Conservation (phyloP, 2,797 vertebrate species). For the Sandelia bainsii region DNA sequence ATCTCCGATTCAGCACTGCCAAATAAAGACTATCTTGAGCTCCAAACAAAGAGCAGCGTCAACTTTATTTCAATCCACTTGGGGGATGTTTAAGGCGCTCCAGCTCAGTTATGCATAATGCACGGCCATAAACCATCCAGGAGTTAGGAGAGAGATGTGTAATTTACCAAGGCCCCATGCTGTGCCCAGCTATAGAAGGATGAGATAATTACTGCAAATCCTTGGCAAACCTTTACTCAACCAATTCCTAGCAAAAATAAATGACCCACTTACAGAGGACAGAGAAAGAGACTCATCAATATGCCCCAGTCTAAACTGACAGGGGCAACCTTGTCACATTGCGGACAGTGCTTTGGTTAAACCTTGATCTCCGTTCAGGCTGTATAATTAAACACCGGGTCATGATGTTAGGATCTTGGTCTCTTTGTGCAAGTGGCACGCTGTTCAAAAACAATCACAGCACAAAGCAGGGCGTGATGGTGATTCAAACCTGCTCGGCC, state of each 20-base stretch:
- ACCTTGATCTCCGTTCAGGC: constrained; percentile 48
- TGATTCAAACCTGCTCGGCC: constrained; percentile 38
- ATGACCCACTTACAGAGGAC: constrained; percentile 85
- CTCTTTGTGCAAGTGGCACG: constrained; percentile 45
- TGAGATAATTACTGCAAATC: constrained; percentile 86
- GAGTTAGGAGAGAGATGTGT: constrained; percentile 83
- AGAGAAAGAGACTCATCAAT: constrained; percentile 74
- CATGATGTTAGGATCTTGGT: constrained; percentile 21
- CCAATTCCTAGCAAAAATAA: constrained; percentile 81
- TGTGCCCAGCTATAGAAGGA: constrained; percentile 79
- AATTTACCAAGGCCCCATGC: constrained; percentile 84
- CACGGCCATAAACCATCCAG: constrained; percentile 84
- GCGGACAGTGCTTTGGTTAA: constrained; percentile 43
- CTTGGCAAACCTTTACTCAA: constrained; percentile 84
- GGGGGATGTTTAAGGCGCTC: constrained; percentile 85
- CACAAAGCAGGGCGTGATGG: constrained; percentile 48
- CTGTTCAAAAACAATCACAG: constrained; percentile 47
- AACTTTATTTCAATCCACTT: constrained; percentile 87
- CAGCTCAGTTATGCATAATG: constrained; percentile 84
- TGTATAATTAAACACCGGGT: constrained; percentile 46
- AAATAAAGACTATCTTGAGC: constrained; percentile 82
- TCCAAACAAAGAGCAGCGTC: constrained; percentile 87
- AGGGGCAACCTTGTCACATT: constrained; percentile 27
- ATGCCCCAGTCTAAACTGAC: constrained; percentile 41
- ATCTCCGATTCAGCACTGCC: constrained; percentile 84